phyloP scores from a whole-genome alignment of 2,113 vertebrate species.

The Hiodon alosoides region DNA sequence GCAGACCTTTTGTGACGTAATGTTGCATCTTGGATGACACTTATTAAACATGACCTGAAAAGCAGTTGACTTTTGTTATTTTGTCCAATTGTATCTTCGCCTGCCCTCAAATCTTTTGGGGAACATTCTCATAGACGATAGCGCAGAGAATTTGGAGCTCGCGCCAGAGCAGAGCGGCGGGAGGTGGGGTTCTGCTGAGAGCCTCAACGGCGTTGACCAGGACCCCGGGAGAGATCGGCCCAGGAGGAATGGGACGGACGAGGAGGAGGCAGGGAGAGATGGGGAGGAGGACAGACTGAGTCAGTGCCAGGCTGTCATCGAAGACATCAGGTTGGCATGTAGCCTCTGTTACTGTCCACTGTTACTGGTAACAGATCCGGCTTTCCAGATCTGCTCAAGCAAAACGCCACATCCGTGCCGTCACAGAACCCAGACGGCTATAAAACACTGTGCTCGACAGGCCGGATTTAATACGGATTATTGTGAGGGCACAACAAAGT shows the following conservation, averaged over 20 bases:
- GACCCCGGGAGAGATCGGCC: conserved; percentile 14
- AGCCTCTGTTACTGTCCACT: too few species aligned
- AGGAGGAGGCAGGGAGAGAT: not conserved
- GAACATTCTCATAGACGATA: conserved; percentile 38
- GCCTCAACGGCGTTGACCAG: conserved; percentile 23
- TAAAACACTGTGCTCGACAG: too few species aligned
- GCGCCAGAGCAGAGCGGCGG: conserved; percentile 26
- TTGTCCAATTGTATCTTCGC: not conserved
- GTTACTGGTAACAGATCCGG: not conserved
- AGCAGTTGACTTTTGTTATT: too few species aligned
- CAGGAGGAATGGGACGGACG: conserved; percentile 20
- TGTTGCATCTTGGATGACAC: too few species aligned
- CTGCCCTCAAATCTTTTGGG: not conserved
- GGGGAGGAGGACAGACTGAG: conserved; percentile 24
- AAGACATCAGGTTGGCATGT: conserved; percentile 63
- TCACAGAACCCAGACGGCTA: too few species aligned
- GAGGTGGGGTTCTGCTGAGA: not conserved
- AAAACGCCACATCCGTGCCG: too few species aligned
- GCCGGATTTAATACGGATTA: too few species aligned
- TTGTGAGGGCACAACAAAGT: too few species aligned
- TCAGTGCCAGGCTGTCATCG: conserved; percentile 47
- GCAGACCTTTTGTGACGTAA: too few species aligned
- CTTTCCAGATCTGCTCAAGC: not conserved
- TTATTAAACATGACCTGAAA: too few species aligned
- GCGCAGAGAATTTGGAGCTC: conserved; percentile 54